phyloP scores from a whole-genome alignment of 2,888 invertebrate genomes.

The Entomobrya multifasciata region DNA sequence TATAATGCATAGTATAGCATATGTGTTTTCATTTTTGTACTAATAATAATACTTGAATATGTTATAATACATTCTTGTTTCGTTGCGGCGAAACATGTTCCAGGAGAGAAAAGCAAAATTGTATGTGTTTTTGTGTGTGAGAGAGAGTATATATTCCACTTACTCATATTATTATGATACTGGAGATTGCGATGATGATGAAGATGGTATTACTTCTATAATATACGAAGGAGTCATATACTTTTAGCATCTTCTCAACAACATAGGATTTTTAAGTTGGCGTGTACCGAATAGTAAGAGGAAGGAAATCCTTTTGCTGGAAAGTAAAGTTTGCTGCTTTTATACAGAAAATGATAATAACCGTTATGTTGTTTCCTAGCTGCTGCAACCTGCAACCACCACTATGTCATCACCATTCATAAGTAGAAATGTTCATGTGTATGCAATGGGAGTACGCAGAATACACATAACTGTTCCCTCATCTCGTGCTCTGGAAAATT shows the following conservation, averaged over 20 bases:
- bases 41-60: constrained; percentile 52
- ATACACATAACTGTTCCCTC: constrained; percentile 10
- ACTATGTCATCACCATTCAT: constrained; percentile 7
- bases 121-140: constrained; percentile 14
- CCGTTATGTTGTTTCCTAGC: not conserved
- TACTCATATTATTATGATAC: not conserved
- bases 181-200: constrained; percentile 1
- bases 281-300: not conserved
- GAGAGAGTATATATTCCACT: not conserved
- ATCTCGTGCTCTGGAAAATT: constrained; percentile 35
- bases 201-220: constrained; percentile 11
- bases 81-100: constrained; percentile 47
- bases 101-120: not conserved
- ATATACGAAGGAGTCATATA: not conserved
- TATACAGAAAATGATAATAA: constrained; percentile 12
- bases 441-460: not conserved
- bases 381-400: not conserved
- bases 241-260: constrained; percentile 25
- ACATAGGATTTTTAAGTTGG: not conserved
- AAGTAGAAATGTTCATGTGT: not conserved
- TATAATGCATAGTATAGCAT: not conserved
- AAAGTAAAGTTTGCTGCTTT: not conserved
- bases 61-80: constrained; percentile 28
- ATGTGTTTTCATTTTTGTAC: not conserved
- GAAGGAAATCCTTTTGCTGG: constrained; percentile 11